Evolutionary conservation across 2,113 vertebrate genomes (phyloP).

Genomic region (Aegotheles bennettii): DNA sequence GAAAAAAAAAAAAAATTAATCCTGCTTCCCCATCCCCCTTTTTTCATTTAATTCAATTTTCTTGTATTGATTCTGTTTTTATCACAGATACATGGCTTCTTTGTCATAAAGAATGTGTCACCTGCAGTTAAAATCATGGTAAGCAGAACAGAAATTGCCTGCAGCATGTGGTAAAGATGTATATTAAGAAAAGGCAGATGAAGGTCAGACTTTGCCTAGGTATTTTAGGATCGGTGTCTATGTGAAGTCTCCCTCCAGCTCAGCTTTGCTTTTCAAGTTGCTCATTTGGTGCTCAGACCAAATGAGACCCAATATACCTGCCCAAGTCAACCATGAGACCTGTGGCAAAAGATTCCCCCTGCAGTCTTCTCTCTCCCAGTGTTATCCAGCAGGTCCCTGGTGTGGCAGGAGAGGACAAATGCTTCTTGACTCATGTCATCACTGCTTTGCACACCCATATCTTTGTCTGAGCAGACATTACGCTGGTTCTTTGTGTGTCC

Average conservation of each 20-base stretch:
- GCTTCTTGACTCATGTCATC: not conserved
- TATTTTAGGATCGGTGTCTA: not conserved
- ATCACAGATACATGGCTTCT: not conserved
- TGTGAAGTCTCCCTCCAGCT: not conserved
- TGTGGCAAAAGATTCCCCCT: not conserved
- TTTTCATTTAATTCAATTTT: not conserved
- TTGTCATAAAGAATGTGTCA: not conserved
- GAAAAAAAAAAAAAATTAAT: not conserved
- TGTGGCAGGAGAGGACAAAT: not conserved
- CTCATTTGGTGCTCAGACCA: not conserved
- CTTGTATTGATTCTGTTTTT: not conserved
- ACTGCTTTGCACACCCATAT: not conserved
- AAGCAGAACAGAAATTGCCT: not conserved
- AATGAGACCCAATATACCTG: fast-evolving
- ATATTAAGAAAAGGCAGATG: not conserved
- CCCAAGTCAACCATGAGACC: not conserved
- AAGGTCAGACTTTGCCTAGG: not conserved
- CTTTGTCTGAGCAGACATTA: not conserved
- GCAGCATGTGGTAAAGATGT: fast-evolving
- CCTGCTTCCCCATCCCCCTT: not conserved
- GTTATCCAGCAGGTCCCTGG: not conserved
- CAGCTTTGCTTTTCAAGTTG: not conserved
- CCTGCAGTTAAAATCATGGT: not conserved
- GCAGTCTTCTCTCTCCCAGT: not conserved
- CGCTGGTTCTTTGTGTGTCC: fast-evolving